phyloP scores from a whole-genome alignment of 2,888 invertebrate genomes.

The Neria commutata region DNA sequence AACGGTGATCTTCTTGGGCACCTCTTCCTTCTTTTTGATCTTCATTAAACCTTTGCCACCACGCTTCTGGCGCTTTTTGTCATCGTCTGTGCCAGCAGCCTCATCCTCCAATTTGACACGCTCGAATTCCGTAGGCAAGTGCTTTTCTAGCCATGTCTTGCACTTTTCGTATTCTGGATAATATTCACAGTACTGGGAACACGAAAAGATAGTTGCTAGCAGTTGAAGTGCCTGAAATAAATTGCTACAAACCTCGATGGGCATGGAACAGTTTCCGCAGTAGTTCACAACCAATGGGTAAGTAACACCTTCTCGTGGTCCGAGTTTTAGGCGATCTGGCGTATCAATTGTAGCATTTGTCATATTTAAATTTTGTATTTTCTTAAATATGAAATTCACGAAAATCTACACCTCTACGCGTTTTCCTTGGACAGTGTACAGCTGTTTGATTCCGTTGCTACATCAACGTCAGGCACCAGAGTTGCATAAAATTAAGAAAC shows the following conservation, averaged over 20 bases:
- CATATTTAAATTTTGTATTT: too few species aligned
- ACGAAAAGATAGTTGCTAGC: background rate
- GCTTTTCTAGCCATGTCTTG: constrained; percentile 93
- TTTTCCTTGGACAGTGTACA: too few species aligned
- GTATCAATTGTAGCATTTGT: constrained; percentile 65
- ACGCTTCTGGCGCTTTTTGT: constrained; percentile 94
- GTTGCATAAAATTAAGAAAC: too few species aligned
- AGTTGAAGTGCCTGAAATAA: background rate
- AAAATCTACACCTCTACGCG: too few species aligned
- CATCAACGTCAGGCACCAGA: too few species aligned
- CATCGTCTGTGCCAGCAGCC: constrained; percentile 78
- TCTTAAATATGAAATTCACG: too few species aligned
- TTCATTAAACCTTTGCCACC: constrained; percentile 97
- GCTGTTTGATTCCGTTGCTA: too few species aligned
- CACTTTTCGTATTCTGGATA: constrained; percentile 98
- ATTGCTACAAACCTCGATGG: constrained; percentile 74
- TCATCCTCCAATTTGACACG: constrained; percentile 71
- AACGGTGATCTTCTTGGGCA: constrained; percentile 82
- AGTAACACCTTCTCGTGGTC: constrained; percentile 73
- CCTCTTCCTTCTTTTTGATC: constrained; percentile 92
- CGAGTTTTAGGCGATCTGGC: constrained; percentile 66
- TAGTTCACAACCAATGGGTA: constrained; percentile 87
- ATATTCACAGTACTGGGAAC: constrained; percentile 89
- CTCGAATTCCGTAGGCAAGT: constrained; percentile 92
- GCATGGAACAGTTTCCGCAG: constrained; percentile 93